These are phyloP conservation scores for Aphaenogaster ashmeadi DNA, from an alignment of 1,140 invertebrate genomes.

Conservation along the genomic window DNA sequence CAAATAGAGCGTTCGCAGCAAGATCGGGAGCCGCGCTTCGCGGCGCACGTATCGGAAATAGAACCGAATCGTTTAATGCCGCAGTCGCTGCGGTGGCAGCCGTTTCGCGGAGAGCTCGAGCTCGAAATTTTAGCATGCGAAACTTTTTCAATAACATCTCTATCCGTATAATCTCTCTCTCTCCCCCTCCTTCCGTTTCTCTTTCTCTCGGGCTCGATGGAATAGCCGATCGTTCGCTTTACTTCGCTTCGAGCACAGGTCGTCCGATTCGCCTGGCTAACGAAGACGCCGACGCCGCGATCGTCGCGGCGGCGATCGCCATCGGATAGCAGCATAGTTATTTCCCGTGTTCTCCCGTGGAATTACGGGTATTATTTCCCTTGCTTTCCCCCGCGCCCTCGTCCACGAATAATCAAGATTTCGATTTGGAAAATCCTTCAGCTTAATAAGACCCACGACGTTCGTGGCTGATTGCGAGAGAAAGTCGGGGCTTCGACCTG, in stretches of 20 bases:
- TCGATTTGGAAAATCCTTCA: slow-evolving; percentile 44
- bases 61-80: slow-evolving; percentile 48
- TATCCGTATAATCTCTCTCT: slow-evolving; percentile 27
- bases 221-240: not conserved
- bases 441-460: slow-evolving; percentile 25
- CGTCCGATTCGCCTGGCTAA: not conserved
- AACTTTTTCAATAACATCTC: slow-evolving; percentile 62
- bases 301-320: slow-evolving; percentile 16
- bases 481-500: not conserved
- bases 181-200: not conserved
- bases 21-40: slow-evolving; percentile 20
- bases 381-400: not conserved
- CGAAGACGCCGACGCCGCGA: slow-evolving; percentile 31
- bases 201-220: not conserved
- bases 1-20: slow-evolving; percentile 63
- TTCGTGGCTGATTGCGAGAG: not conserved
- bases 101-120: slow-evolving; percentile 7
- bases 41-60: slow-evolving; percentile 63
- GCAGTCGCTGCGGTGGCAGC: slow-evolving; percentile 8
- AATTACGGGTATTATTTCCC: slow-evolving; percentile 45
- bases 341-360: not conserved
- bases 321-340: slow-evolving; percentile 3
- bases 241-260: not conserved
- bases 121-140: slow-evolving; percentile 46
- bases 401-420: slow-evolving; percentile 43